Conservation (phyloP, 2,888 invertebrate genomes). For the Tetragonula carbonaria region DNA sequence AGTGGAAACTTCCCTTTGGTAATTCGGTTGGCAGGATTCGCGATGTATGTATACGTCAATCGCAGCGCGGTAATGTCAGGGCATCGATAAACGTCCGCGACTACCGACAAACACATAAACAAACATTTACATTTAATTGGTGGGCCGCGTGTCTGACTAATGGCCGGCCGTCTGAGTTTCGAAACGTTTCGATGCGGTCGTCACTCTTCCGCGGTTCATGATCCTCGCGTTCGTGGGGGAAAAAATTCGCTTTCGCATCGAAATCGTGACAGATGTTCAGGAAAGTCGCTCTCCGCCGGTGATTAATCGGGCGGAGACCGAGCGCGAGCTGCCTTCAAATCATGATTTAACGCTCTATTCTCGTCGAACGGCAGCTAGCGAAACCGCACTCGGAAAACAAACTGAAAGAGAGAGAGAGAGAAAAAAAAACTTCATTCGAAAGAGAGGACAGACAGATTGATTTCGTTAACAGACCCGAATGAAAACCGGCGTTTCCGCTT, state of each 20-base stretch:
- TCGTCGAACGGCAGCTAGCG: background rate
- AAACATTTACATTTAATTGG: constrained; percentile 83
- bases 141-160: constrained; percentile 76
- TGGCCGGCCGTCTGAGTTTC: constrained; percentile 74
- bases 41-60: constrained; percentile 72
- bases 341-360: constrained; percentile 12
- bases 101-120: constrained; percentile 80
- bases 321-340: constrained; percentile 24
- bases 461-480: background rate
- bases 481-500: background rate
- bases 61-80: constrained; percentile 76
- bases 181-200: constrained; percentile 69
- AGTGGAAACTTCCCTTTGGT: constrained; percentile 34
- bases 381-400: background rate
- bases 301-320: constrained; percentile 38
- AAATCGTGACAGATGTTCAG: constrained; percentile 46
- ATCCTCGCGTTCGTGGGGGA: constrained; percentile 43
- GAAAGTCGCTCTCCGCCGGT: constrained; percentile 22
- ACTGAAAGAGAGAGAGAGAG: too few relatives aligned
- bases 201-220: constrained; percentile 57
- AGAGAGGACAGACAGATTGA: background rate
- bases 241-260: constrained; percentile 49
- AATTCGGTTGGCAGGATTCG: constrained; percentile 59
- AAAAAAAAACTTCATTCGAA: background rate
- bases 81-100: constrained; percentile 82